Percentiles rank a stretch among this genome's conserved stretches.
These are phyloP conservation scores for Jacana jacana DNA, from an alignment of 2,113 vertebrate genomes.

Conservation along the genomic window DNA sequence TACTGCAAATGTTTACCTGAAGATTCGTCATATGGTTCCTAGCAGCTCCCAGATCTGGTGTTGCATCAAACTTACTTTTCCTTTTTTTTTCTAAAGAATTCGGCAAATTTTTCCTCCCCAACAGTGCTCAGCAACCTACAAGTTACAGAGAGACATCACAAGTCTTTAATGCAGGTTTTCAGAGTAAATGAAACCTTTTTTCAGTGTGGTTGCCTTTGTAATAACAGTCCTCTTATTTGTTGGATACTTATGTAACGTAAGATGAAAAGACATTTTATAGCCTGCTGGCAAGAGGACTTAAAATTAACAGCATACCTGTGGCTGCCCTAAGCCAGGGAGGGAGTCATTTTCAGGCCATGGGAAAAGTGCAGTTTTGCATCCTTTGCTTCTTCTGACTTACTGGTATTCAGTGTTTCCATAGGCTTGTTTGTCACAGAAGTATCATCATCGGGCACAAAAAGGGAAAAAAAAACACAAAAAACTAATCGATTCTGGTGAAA, in stretches of 20 bases:
- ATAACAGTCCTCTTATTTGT: constrained; percentile 66
- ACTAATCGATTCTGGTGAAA: background rate
- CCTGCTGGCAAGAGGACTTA: constrained; percentile 59
- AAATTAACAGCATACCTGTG: constrained; percentile 60
- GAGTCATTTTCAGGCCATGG: constrained; percentile 64
- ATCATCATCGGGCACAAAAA: background rate
- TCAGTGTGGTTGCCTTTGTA: constrained; percentile 61
- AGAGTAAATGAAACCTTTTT: constrained; percentile 54
- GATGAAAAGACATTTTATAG: constrained; percentile 75
- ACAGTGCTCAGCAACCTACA: background rate
- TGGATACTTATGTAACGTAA: constrained; percentile 60
- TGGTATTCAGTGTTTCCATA: background rate
- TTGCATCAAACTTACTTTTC: background rate
- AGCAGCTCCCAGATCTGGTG: background rate
- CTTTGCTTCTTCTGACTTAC: constrained; percentile 15
- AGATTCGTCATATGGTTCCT: background rate
- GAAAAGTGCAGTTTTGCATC: constrained; percentile 54
- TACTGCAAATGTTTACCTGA: background rate
- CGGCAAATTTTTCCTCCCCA: background rate
- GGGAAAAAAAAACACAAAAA: too few species aligned
- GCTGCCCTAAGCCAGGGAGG: constrained; percentile 61
- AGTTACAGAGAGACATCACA: constrained; percentile 52
- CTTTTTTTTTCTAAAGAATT: background rate
- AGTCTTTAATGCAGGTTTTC: constrained; percentile 46
- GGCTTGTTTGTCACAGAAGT: background rate